Conservation (phyloP, 2,797 vertebrate species). For the Odontamblyopus rebecca region DNA sequence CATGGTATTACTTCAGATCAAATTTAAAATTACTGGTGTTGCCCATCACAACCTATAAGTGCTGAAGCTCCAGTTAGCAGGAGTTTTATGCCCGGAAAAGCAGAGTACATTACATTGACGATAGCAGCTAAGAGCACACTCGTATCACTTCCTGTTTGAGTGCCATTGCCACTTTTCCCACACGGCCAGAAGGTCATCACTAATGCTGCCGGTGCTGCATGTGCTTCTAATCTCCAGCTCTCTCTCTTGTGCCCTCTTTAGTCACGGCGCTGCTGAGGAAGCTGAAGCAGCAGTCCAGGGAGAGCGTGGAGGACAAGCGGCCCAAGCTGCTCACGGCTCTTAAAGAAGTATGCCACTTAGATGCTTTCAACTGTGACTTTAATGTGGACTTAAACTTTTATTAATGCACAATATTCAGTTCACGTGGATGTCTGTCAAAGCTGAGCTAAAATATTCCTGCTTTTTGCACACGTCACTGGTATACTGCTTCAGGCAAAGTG, state of each 20-base stretch:
- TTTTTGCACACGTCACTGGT: neutral
- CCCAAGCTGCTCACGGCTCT: conserved; percentile 95
- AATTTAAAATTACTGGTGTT: no score
- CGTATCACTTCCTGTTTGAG: conserved; percentile 1
- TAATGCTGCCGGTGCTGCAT: conserved; percentile 16
- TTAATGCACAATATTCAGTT: neutral
- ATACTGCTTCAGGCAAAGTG: neutral
- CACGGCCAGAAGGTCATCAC: neutral
- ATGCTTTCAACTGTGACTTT: neutral
- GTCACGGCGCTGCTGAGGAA: conserved; percentile 89
- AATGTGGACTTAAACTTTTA: neutral
- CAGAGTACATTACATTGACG: neutral
- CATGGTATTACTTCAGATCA: no score
- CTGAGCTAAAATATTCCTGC: neutral
- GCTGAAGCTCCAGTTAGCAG: neutral
- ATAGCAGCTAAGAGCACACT: conserved; percentile 3
- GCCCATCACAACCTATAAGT: neutral
- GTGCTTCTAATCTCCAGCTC: neutral
- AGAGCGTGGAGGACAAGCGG: conserved; percentile 97
- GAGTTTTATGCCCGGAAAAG: neutral
- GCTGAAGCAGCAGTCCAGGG: conserved; percentile 97
- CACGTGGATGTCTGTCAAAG: neutral
- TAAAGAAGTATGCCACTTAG: conserved; percentile 55
- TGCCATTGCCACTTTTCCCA: neutral
- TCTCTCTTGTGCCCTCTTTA: conserved; percentile 24